A percentile compares a stretch with the other conserved stretches of the same genome.
Evolutionary conservation across 2,888 invertebrate genomes (phyloP).

Genomic region (Tenthredo scrophulariae): DNA sequence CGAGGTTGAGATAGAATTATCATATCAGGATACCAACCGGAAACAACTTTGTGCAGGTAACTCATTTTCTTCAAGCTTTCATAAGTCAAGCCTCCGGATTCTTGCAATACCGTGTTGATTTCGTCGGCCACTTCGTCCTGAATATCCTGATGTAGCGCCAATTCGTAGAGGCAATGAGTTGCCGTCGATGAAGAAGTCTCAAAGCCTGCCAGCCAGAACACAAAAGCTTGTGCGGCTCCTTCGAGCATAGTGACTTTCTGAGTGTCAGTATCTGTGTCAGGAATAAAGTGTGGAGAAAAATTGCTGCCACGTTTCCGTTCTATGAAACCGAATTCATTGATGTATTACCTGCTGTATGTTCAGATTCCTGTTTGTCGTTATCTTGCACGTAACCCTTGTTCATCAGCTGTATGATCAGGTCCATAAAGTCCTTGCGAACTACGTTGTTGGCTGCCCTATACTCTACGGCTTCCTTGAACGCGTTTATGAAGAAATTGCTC

Average conservation of each 20-base stretch:
- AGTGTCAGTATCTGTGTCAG: slow-evolving; percentile 19
- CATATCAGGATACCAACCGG: not conserved
- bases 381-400: not conserved
- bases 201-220: slow-evolving; percentile 79
- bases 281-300: not conserved
- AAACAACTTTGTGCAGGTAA: slow-evolving; percentile 77
- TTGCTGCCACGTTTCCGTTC: not conserved
- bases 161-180: slow-evolving; percentile 57
- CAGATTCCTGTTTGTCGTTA: not conserved
- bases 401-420: slow-evolving; percentile 8
- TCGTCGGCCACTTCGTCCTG: slow-evolving; percentile 75
- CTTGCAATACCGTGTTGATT: slow-evolving; percentile 76
- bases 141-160: not conserved
- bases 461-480: not conserved
- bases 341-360: not conserved
- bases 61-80: slow-evolving; percentile 81
- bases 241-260: slow-evolving; percentile 74
- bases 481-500: not conserved
- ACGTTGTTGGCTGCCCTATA: not conserved
- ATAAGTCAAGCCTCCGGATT: slow-evolving; percentile 79
- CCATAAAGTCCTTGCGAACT: not conserved
- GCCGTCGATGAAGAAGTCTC: slow-evolving; percentile 84
- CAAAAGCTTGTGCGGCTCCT: slow-evolving; percentile 68
- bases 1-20: not conserved
- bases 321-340: not conserved